These are phyloP conservation scores for Ischnura elegans DNA, from an alignment of 2,888 invertebrate species.

Conservation along the genomic window DNA sequence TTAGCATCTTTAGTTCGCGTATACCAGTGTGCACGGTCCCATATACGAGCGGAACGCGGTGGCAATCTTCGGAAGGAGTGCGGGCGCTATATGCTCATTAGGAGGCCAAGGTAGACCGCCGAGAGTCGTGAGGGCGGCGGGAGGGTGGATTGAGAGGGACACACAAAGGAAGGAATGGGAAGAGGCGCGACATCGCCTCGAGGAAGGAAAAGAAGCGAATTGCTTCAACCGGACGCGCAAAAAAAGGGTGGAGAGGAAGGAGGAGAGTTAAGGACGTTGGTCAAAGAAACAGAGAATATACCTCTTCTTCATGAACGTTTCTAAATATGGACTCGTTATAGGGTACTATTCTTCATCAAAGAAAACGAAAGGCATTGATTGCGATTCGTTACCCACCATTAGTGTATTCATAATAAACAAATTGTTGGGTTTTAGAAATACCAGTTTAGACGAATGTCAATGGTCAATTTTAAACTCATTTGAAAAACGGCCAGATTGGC, in stretches of 20 bases:
- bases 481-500: too few relatives aligned
- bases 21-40: not conserved
- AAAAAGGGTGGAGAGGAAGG: not conserved
- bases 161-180: not conserved
- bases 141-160: not conserved
- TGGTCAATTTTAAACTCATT: too few relatives aligned
- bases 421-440: too few relatives aligned
- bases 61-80: conserved; percentile 14
- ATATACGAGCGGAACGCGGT: not conserved
- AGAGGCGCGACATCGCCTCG: not conserved
- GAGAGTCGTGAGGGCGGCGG: too few relatives aligned
- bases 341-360: too few relatives aligned
- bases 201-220: not conserved
- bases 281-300: too few relatives aligned
- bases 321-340: too few relatives aligned
- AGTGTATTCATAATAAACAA: too few relatives aligned
- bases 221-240: not conserved
- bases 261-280: not conserved
- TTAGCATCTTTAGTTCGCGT: not conserved
- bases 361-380: too few relatives aligned
- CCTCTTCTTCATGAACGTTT: too few relatives aligned
- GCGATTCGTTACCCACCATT: too few relatives aligned
- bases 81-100: not conserved
- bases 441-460: too few relatives aligned
- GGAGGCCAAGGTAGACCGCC: conserved; percentile 26